Evolutionary conservation across 2,113 vertebrate genomes (phyloP).

Genomic region (Odontophorus gujanensis): DNA sequence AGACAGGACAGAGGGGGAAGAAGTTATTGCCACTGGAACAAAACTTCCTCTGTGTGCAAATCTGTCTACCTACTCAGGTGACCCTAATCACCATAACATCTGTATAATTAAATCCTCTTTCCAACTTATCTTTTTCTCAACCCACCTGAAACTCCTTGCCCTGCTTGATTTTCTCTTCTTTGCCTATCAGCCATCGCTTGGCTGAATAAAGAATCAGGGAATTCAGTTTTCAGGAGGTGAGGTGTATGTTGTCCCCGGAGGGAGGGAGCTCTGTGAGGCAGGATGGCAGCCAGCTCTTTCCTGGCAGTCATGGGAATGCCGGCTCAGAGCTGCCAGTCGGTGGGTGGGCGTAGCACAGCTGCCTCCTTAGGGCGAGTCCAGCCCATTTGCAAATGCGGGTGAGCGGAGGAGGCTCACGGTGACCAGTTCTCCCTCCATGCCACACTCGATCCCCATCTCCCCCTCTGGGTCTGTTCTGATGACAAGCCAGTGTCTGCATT

Average conservation of each 20-base stretch:
- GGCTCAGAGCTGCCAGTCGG: slow-evolving; percentile 43
- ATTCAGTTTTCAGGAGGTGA: slow-evolving; percentile 53
- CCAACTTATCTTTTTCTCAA: slow-evolving; percentile 44
- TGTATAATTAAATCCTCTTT: slow-evolving; percentile 53
- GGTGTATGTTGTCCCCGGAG: slow-evolving; percentile 49
- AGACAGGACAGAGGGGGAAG: not conserved
- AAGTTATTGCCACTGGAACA: slow-evolving; percentile 1
- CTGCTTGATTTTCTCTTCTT: slow-evolving; percentile 39
- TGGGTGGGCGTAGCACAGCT: slow-evolving; percentile 39
- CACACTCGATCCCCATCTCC: not conserved
- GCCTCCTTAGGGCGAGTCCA: slow-evolving; percentile 31
- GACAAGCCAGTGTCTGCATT: not conserved
- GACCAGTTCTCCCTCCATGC: not conserved
- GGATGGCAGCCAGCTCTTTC: slow-evolving; percentile 58
- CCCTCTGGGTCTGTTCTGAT: not conserved
- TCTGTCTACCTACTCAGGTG: slow-evolving; percentile 8
- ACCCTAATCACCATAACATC: slow-evolving; percentile 43
- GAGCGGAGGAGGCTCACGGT: not conserved
- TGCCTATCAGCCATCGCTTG: slow-evolving; percentile 61
- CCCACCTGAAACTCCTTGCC: slow-evolving; percentile 23
- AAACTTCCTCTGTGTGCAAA: slow-evolving; percentile 57
- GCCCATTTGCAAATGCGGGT: not conserved
- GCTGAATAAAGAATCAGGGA: slow-evolving; percentile 26
- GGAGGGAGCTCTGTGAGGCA: slow-evolving; percentile 39
- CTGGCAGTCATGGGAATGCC: slow-evolving; percentile 47